Evolutionary conservation across 2,797 vertebrate species (phyloP).

Genomic region (Cetoscarus ocellatus): DNA sequence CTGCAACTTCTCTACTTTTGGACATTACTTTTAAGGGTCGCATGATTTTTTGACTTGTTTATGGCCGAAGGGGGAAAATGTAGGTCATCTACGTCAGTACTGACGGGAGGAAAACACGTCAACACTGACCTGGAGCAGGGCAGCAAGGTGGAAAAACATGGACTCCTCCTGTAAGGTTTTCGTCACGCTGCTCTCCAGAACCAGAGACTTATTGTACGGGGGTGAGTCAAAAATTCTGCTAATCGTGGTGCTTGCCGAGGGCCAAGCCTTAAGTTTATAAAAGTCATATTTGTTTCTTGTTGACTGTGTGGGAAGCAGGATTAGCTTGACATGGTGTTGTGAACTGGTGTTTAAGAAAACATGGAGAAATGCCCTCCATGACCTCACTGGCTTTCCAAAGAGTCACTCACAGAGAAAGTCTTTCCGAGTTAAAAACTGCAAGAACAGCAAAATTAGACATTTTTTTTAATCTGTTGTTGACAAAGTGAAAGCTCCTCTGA

Average conservation of each 20-base stretch:
- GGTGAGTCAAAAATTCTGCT: not conserved
- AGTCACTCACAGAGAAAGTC: not conserved
- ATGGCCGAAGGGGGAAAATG: not conserved
- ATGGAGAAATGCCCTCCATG: not conserved
- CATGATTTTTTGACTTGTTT: constrained; percentile 1
- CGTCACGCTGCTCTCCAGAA: not conserved
- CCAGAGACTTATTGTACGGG: not conserved
- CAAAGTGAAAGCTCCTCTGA: too few relatives aligned
- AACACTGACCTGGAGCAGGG: constrained; percentile 25
- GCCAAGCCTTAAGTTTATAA: not conserved
- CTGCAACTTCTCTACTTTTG: not conserved
- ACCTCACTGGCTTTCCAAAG: not conserved
- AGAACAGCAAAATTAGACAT: not conserved
- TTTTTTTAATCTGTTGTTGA: too few relatives aligned
- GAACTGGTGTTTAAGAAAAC: constrained; percentile 4
- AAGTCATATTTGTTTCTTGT: constrained; percentile 1
- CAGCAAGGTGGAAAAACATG: constrained; percentile 17
- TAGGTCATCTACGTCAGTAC: constrained; percentile 4
- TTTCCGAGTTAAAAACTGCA: not conserved
- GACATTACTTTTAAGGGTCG: not conserved
- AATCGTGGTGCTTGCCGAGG: not conserved
- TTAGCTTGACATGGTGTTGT: constrained; percentile 5
- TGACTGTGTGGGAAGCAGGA: not conserved
- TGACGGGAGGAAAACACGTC: not conserved
- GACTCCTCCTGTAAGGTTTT: not conserved